These are phyloP conservation scores for Blastobasis adustella DNA, from an alignment of 2,888 invertebrate species.

Conservation along the genomic window DNA sequence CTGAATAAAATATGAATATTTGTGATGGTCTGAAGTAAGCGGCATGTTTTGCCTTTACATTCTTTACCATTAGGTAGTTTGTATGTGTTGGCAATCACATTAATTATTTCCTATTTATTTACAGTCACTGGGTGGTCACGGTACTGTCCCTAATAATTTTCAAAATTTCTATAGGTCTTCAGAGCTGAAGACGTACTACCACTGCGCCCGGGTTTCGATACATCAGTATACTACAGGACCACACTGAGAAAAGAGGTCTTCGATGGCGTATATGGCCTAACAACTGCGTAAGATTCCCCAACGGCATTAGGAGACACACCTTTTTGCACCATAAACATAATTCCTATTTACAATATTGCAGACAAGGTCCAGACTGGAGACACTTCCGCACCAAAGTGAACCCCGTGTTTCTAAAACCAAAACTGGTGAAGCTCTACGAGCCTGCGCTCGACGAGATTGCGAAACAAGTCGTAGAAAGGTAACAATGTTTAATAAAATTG, in stretches of 20 bases:
- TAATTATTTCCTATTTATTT: too few relatives aligned
- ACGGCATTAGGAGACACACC: too few relatives aligned
- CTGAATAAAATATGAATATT: background rate
- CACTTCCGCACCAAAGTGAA: slow-evolving; percentile 79
- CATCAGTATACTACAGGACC: slow-evolving; percentile 50
- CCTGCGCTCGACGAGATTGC: slow-evolving; percentile 66
- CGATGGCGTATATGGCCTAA: slow-evolving; percentile 50
- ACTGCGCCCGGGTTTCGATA: slow-evolving; percentile 51
- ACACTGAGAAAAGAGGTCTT: slow-evolving; percentile 38
- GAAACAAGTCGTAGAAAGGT: slow-evolving; percentile 49
- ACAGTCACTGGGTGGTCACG: too few relatives aligned
- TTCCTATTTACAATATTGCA: slow-evolving; percentile 22
- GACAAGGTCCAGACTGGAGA: slow-evolving; percentile 80
- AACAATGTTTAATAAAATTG: slow-evolving; percentile 1
- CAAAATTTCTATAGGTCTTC: slow-evolving; percentile 36
- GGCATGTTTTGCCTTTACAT: too few relatives aligned
- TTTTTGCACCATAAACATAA: background rate
- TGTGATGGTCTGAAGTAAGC: too few relatives aligned
- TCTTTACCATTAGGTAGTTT: too few relatives aligned
- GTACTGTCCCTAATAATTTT: too few relatives aligned
- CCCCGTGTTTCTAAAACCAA: slow-evolving; percentile 78
- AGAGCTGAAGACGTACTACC: slow-evolving; percentile 54
- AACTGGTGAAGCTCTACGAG: slow-evolving; percentile 68
- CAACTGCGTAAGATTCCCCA: slow-evolving; percentile 43
- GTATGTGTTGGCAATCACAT: too few relatives aligned